Conservation (phyloP, 2,797 vertebrate genomes). For the Vipera ursinii region DNA sequence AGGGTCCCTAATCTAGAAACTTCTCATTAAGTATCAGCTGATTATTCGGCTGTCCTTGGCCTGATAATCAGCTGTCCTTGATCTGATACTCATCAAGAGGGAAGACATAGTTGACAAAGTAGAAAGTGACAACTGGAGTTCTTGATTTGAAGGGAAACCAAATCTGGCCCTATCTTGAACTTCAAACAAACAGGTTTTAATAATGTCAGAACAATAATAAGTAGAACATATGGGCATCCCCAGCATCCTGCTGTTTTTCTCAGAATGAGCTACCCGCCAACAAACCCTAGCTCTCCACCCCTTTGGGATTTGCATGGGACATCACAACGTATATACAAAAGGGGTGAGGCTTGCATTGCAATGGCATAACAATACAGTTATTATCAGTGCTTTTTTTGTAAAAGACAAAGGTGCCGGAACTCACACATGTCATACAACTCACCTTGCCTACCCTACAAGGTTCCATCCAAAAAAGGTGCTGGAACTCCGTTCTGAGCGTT, state of each 20-base stretch:
- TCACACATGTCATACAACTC: too few species aligned
- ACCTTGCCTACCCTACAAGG: too few species aligned
- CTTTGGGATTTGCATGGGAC: not conserved
- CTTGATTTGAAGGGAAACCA: not conserved
- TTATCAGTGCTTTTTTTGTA: not conserved
- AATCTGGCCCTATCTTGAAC: not conserved
- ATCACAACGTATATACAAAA: not conserved
- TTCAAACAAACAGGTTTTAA: not conserved
- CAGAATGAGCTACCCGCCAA: not conserved
- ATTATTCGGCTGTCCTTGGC: not conserved
- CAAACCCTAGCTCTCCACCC: not conserved
- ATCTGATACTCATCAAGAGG: not conserved
- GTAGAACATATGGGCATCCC: not conserved
- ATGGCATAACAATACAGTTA: not conserved
- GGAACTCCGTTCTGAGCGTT: too few species aligned
- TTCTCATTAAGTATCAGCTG: not conserved
- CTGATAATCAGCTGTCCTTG: not conserved
- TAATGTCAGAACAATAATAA: not conserved
- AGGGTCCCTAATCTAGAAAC: not conserved
- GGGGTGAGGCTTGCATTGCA: not conserved
- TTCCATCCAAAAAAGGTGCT: too few species aligned
- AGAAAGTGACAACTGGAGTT: not conserved
- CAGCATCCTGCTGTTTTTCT: not conserved
- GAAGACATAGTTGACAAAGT: not conserved
- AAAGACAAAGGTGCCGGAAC: too few species aligned